Base-by-base conservation (phyloP, 1,140 invertebrate genomes). In the Zaprionus davidi region DNA sequence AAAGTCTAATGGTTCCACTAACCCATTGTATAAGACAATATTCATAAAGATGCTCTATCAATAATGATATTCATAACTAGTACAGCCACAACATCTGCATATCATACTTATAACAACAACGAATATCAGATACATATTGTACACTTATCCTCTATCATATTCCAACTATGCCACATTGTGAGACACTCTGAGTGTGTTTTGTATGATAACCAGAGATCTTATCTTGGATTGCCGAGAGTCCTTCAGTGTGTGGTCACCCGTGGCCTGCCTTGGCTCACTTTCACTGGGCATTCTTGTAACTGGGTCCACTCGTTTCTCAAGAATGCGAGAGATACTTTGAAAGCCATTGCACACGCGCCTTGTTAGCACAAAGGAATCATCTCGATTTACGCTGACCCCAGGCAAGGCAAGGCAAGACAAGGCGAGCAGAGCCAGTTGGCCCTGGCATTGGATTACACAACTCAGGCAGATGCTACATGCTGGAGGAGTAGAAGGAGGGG, bases 391-490 rank as follows among this genome's bases (percentile, higher is more conserved):
- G 74, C 38, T 28, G 62, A 65, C 74, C 74, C 57, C 17, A 17
- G 41, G 41, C 41, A 44, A 38, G 41, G 31, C 31, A 44, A 38
- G 41, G 31, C 31, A 34, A 34, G 28, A 5, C 41, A 44, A 44
- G 20, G 28, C 24, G 62, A 46, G 49, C 6, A 71, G 31, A 15
- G 71, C 62, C 60, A 70, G 71, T 63, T 71, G 70, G 58, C 68
- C 58, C 44, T n/a, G 51, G 83, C 76, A 83, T 87, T 80, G 49
- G 77, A 69, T 87, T 87, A 88, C 84, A 88, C 67, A 82, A 66
- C 72, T 87, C 83, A 75, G 70, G 87, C 83, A 87, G 83, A 87
- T 87, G 84, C 71, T 56, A 71, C 22, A 44, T 26, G 31, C 0
- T 31, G 13, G 15, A 13, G n/a, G 12, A 28, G 38, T n/a, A 51